A percentile compares a stretch with the other conserved stretches of the same genome.
These are phyloP conservation scores for Sebastes umbrosus DNA, from an alignment of 2,797 vertebrate species.

Conservation along the genomic window DNA sequence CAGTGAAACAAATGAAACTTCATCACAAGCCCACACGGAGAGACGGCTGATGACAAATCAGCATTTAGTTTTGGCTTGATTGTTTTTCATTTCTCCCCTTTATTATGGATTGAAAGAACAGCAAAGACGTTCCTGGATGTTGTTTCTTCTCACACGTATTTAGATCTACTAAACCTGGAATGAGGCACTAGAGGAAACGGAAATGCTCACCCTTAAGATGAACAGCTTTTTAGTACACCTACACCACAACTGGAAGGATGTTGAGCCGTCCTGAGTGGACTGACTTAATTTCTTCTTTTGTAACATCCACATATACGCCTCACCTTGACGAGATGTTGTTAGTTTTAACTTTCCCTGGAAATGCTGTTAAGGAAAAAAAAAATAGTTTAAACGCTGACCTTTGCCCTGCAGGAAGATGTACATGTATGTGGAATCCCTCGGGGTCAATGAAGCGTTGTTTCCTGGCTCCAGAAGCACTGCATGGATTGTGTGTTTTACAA, in stretches of 20 bases:
- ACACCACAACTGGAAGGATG: slow-evolving; percentile 1
- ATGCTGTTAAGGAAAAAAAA: neutral
- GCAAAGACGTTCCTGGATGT: slow-evolving; percentile 21
- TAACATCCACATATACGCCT: slow-evolving; percentile 14
- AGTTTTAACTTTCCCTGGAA: slow-evolving; percentile 32
- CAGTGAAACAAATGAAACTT: slow-evolving; percentile 59
- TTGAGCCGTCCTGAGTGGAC: slow-evolving; percentile 2
- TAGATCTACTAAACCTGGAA: slow-evolving; percentile 4
- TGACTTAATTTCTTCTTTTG: neutral
- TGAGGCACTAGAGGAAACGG: slow-evolving; percentile 25
- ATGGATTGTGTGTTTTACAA: slow-evolving; percentile 60
- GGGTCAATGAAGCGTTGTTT: slow-evolving; percentile 27
- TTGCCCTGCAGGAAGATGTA: slow-evolving; percentile 50
- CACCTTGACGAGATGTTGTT: slow-evolving; percentile 9
- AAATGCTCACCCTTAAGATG: neutral
- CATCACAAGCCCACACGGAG: neutral
- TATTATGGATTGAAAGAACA: slow-evolving; percentile 31
- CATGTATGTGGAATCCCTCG: slow-evolving; percentile 16
- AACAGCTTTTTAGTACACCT: neutral
- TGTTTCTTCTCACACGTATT: slow-evolving; percentile 13
- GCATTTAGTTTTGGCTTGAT: slow-evolving; percentile 2
- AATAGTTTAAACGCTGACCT: slow-evolving; percentile 24
- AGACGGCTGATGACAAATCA: neutral
- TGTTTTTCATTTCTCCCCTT: neutral
- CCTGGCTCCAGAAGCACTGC: slow-evolving; percentile 56